Evolutionary conservation across 2,797 vertebrate genomes (phyloP).

Genomic region (Pantherophis vulpinus): DNA sequence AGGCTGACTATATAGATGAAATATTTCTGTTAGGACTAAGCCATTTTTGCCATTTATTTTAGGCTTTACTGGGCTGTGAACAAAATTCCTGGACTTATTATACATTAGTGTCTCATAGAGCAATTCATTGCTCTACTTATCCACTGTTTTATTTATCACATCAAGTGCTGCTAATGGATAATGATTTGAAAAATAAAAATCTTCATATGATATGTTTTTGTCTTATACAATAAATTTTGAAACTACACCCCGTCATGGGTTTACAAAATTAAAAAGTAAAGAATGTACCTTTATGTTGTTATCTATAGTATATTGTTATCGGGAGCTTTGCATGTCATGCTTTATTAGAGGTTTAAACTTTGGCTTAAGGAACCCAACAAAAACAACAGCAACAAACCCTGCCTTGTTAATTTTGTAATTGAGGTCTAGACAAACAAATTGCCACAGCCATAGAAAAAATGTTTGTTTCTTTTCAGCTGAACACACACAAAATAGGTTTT

Average conservation of each 20-base stretch:
- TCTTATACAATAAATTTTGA: slow-evolving; percentile 26
- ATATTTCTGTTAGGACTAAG: neutral
- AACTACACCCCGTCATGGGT: slow-evolving; percentile 26
- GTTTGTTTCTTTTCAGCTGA: slow-evolving; percentile 47
- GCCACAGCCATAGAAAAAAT: slow-evolving; percentile 23
- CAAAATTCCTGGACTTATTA: slow-evolving; percentile 1
- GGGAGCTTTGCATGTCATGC: slow-evolving; percentile 22
- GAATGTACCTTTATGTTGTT: neutral
- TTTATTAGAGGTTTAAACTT: slow-evolving; percentile 44
- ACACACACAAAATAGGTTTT: slow-evolving; percentile 51
- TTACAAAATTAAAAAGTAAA: slow-evolving; percentile 42
- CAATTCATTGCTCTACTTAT: slow-evolving; percentile 18
- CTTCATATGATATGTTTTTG: slow-evolving; percentile 24
- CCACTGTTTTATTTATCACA: slow-evolving; percentile 33
- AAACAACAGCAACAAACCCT: slow-evolving; percentile 27
- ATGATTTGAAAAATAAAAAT: slow-evolving; percentile 19
- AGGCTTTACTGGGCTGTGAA: slow-evolving; percentile 7
- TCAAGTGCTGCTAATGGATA: neutral
- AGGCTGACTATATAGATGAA: neutral
- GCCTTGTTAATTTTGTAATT: slow-evolving; percentile 48
- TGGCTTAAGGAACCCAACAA: slow-evolving; percentile 36
- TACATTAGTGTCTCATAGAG: neutral
- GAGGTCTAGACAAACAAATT: slow-evolving; percentile 50
- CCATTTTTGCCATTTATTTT: neutral
- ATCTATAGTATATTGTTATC: slow-evolving; percentile 16